These are phyloP conservation scores for Pseudomyrmex concolor DNA, from an alignment of 1,140 invertebrate species.

Conservation along the genomic window DNA sequence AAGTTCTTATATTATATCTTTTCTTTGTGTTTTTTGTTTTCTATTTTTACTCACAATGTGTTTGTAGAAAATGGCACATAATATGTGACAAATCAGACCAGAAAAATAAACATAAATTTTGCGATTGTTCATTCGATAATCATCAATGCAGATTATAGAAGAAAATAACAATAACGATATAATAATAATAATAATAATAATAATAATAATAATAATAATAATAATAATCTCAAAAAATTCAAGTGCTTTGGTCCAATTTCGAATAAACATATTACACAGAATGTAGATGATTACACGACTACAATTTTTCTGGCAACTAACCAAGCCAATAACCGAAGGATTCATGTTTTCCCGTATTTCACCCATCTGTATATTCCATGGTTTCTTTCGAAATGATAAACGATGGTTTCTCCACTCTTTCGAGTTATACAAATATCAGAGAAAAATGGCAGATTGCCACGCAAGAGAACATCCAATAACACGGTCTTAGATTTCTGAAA, in stretches of 20 bases:
- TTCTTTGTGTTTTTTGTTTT: too few species aligned
- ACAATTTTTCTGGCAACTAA: slow-evolving; percentile 54
- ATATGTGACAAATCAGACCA: too few species aligned
- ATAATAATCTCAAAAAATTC: not conserved
- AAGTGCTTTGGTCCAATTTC: slow-evolving; percentile 5
- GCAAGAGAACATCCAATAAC: slow-evolving; percentile 19
- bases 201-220: too few species aligned
- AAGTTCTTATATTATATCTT: not conserved
- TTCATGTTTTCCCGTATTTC: slow-evolving; percentile 44
- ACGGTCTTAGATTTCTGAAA: not conserved
- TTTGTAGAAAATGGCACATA: not conserved
- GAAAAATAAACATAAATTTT: too few species aligned
- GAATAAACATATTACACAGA: slow-evolving; percentile 37
- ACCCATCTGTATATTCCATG: slow-evolving; percentile 23
- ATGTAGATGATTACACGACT: slow-evolving; percentile 42
- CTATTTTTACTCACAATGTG: not conserved
- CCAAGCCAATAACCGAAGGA: slow-evolving; percentile 56
- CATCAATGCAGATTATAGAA: not conserved
- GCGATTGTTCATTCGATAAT: too few species aligned
- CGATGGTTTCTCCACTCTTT: slow-evolving; percentile 27
- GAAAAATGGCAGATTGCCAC: slow-evolving; percentile 44
- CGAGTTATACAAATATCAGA: slow-evolving; percentile 42
- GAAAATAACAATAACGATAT: too few species aligned
- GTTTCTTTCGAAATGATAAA: slow-evolving; percentile 54
- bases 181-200: too few species aligned